Base-by-base conservation (phyloP, 2,797 vertebrate species). In the Cossypha caffra region DNA sequence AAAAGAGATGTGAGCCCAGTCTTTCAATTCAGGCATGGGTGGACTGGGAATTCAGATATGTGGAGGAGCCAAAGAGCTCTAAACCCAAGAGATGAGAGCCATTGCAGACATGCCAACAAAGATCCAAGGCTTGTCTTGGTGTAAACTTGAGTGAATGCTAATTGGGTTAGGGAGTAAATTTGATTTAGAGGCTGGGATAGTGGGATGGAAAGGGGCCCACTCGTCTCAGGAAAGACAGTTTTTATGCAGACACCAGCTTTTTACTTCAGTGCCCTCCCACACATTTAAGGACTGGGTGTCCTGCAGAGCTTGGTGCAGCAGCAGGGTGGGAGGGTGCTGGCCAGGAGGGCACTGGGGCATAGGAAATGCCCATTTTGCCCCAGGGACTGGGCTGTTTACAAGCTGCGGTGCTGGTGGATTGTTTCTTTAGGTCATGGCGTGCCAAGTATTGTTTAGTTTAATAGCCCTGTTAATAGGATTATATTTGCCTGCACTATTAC, bases 371-470 rank as follows among this genome's bases (percentile, higher is more conserved):
- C 91, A 68, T 83, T 94, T 73, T 76, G 95, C 87, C 85, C 69
- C 29, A 18, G 91, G 93, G 63, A 73, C 2, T 25, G 48, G 68
- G 71, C 76, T 96, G 69, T 90, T 95, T 95, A 95, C 87, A 90
- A 88, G 94, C 89, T 92, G 87, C 5, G 11, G 85, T 86, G 67
- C 90, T 55, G 73, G 64, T 78, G 79, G 89, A 91, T 96, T 96
- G 91, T 90, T 93, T 81, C 91, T 83, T 72, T 94, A 89, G 93
- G 94, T 95, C 73, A 62, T 90, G 73, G 82, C 20, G 1, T 97
- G 95, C 95, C 96, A 95, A 97, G 95, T 95, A 95, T 96, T 97
- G 93, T 97, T 96, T 95, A 75, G 76, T 88, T 96, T 97, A 96
- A 96, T 94, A 95, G 79, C 48, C 29, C 79, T 81, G 82, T 94